These are phyloP conservation scores for Garrulus glandarius DNA, from an alignment of 2,797 vertebrate genomes.

Conservation along the genomic window DNA sequence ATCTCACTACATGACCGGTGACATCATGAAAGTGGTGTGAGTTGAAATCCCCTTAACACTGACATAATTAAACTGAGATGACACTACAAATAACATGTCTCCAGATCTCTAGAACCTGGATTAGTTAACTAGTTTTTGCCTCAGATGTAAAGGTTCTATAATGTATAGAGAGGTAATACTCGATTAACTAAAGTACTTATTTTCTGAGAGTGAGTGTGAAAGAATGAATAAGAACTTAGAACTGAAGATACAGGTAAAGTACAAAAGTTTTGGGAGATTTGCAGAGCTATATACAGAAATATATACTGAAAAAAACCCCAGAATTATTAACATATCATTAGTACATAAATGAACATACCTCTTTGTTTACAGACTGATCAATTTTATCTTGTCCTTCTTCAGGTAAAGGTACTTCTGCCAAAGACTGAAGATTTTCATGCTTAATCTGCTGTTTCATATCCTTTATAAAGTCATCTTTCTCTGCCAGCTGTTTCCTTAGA, in stretches of 20 bases:
- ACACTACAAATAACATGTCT: not conserved
- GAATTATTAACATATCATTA: not conserved
- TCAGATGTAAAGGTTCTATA: not conserved
- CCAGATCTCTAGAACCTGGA: not conserved
- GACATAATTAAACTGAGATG: not conserved
- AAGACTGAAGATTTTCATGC: not conserved
- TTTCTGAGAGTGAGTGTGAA: not conserved
- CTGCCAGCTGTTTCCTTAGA: constrained; percentile 1
- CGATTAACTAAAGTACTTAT: not conserved
- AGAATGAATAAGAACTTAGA: not conserved
- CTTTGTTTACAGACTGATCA: not conserved
- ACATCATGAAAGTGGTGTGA: not conserved
- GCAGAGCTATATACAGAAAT: not conserved
- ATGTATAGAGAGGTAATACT: not conserved
- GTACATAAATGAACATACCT: not conserved
- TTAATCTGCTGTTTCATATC: not conserved
- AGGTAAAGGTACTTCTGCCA: not conserved
- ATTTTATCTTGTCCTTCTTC: not conserved
- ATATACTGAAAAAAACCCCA: not conserved
- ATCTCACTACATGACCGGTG: not conserved
- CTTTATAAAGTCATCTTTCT: constrained; percentile 20
- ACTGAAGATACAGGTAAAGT: not conserved
- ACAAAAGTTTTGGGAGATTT: not conserved
- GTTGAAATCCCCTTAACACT: not conserved
- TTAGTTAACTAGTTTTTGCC: not conserved